phyloP scores from a whole-genome alignment of 2,113 vertebrate species.

The Dolichallabes microphthalmus region DNA sequence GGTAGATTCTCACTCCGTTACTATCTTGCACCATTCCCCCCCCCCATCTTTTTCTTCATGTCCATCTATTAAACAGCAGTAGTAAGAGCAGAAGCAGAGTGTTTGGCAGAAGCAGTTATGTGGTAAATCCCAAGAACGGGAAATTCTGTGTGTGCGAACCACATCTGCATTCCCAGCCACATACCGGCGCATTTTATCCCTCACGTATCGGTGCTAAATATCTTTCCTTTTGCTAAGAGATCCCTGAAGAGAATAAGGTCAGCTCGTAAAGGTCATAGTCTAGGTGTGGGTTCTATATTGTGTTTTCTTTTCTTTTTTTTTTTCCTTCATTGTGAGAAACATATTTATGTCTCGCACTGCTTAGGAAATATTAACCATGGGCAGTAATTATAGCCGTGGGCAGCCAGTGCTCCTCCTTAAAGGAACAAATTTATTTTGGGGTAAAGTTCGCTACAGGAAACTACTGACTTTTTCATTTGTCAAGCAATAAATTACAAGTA shows the following conservation, averaged over 20 bases:
- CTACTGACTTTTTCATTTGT: neutral
- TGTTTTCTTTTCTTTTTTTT: too few species aligned
- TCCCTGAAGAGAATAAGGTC: neutral
- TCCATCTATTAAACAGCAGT: constrained; percentile 4
- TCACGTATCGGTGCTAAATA: neutral
- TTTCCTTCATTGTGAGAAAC: neutral
- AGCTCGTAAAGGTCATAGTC: neutral
- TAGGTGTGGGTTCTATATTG: neutral
- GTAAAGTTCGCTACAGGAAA: neutral
- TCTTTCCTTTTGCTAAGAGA: neutral
- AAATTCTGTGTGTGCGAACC: constrained; percentile 40
- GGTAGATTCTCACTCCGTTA: constrained; percentile 56
- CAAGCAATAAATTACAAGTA: neutral
- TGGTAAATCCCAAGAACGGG: constrained; percentile 40
- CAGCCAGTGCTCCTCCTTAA: constrained; percentile 2
- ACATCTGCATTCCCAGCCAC: neutral
- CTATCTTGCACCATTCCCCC: neutral
- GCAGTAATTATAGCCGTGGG: constrained; percentile 32
- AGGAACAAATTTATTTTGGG: neutral
- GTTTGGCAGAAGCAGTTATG: constrained; percentile 19
- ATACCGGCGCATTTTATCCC: neutral
- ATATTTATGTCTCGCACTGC: neutral
- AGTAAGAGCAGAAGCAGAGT: neutral
- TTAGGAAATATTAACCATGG: constrained; percentile 19
- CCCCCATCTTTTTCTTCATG: neutral